Base-by-base conservation (phyloP, 2,113 vertebrate genomes). In the Chaetura pelagica region DNA sequence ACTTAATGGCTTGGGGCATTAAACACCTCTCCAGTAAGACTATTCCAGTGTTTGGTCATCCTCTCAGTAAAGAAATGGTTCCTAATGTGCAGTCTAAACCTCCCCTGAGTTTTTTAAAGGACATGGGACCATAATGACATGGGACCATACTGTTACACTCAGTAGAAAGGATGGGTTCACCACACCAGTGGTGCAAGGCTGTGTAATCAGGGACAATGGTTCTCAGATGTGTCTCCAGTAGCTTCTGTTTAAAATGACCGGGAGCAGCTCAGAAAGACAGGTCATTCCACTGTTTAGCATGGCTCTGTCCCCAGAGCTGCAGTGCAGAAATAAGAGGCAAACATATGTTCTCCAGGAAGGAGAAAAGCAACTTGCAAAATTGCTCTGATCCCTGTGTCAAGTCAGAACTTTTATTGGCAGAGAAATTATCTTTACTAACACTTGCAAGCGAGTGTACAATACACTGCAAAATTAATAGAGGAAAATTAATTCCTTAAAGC, bases 381-480 rank as follows among this genome's bases (percentile, higher is more conserved):
- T 93, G 1, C 40, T 61, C 19, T 52, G 29, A 9, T 71, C 15
- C 92, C 80, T 48, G 78, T 94, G 90, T 92, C 91, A 93, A 94
- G 58, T 54, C 62, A 89, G 84, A 83, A 48, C 68, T 93, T 89
- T 90, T 89, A 89, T 6, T 93, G 84, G 58, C 78, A 87, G 38
- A 51, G 93, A 89, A 95, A 91, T 92, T 90, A 68, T 81, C 73
- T 90, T 92, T 64, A 34, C 83, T 84, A 92, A 81, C 73, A 92
- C 84, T 91, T 92, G 84, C 80, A 71, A 71, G 29, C 0, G 2
- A 88, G 20, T 59, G 35, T 27, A 40, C 54, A 54, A 44, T 42
- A 52, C 51, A 52, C 30, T 82, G 62, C 54, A 87, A 90, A 77
- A 89, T 87, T 84, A 68, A 64, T 64, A 84, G 63, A 74, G 29